Base-by-base conservation (phyloP, 2,797 vertebrate species). In the Taenioides sp. region DNA sequence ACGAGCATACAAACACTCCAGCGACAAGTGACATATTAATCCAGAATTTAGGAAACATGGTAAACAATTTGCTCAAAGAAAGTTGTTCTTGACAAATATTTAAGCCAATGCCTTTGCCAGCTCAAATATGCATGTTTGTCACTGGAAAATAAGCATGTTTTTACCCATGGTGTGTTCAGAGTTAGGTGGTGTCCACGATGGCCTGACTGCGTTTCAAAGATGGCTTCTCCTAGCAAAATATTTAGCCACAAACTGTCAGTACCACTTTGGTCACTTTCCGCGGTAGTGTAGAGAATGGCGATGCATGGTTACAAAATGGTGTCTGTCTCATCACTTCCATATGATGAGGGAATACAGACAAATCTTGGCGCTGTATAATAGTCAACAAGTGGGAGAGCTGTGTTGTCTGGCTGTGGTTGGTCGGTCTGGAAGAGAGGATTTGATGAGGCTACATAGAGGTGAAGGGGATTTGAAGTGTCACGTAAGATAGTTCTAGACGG, bases 401-500 rank as follows among this genome's bases (percentile, higher is more conserved):
- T 59, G 60, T 76, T 57, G 81, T 83, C 84, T 90, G 89, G 78
- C 67, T 10, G 59, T 68, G 82, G 88, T 92, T 85, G 85, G 79
- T 90, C 89, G 86, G 74, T 82, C 74, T 64, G 73, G 69, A 66
- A 82, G 69, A 70, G 84, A 80, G 77, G 81, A 88, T 89, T 90
- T 85, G 84, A 88, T 87, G 70, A 74, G 83, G 73, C 86, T 54
- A 72, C 40, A 43, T 54, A 28, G 27, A 84, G 86, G 85, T 81
- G 77, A 89, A 85, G 89, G 70, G 85, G 87, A 80, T 92, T 87
- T 90, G 77, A 47, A 54, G 83, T 90, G 89, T 89, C 89, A 94
- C 89, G 92, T 85, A 85, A 80, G 89, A 94, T 92, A 72, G 81
- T 85, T 83, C 81, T 16, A 70, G 92, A 94, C 92, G 90, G 81